Base-by-base conservation (phyloP, 2,888 invertebrate genomes). In the Leptura quadrifasciata region DNA sequence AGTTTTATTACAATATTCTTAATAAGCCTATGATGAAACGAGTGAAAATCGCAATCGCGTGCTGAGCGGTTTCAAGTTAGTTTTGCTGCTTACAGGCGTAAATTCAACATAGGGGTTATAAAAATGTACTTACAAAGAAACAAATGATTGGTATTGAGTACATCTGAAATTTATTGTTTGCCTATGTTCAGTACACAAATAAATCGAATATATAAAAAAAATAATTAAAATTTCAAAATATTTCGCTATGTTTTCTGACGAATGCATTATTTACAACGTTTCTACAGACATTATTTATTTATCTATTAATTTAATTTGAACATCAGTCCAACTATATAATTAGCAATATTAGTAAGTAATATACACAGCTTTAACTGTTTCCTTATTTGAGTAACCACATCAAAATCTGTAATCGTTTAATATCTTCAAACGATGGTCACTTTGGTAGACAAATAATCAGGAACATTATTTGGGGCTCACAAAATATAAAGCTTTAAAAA, bases 101-200 rank as follows among this genome's bases (percentile, higher is more conserved):
- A 31, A 31, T 31, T 31, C 27, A 6, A 8, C 27, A 6, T 6
- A 31, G 0, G 8, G 6, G 8, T 8, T 31, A 31, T 31, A 31
- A 0, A 31, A 31, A 31, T 31, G 27, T 47, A 47, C 18, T 57
- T 57, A 21, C 57, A 18, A 57, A 52, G 20, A 10, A 63, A 63
- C 31, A 15, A 54, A 67, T 15, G 57, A 2, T 58, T 39, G 24
- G 35, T 35, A 57, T 27, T 27, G 69, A 54, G 31, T 69, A 69
- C 57, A 55, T 54, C 54, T 47, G 17, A 67, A 39, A 67, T 67
- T 67, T 67, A 63, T 63, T 63, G 63, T 60, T 60, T n/a, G 47
- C n/a, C 47, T 60, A 63, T 35, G 63, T 35, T 63, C 63, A 63
- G 63, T 63, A 63, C 63, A 63, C 63, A 18, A 63, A 63, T 63